Conservation (phyloP, 2,797 vertebrate species). For the Pachyuromys duprasi region DNA sequence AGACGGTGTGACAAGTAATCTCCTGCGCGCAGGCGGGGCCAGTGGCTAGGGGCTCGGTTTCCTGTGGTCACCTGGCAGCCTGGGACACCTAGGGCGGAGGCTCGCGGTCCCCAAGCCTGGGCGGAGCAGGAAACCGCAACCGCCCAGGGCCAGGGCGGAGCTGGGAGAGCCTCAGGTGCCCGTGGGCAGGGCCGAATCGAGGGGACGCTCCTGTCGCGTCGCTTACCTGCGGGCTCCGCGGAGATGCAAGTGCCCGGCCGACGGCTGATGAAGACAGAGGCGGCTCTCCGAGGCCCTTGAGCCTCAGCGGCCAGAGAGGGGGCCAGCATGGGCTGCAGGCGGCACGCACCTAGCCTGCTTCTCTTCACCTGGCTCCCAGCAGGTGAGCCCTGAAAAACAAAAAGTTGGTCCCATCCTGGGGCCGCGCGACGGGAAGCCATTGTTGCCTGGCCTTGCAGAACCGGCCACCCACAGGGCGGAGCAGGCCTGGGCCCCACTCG, state of each 20-base stretch:
- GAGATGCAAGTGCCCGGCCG: not conserved
- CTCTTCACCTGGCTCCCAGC: conserved; percentile 83
- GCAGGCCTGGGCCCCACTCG: not conserved
- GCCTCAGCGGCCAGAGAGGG: not conserved
- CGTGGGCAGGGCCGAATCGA: not conserved
- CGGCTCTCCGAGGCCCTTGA: not conserved
- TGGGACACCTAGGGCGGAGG: not conserved
- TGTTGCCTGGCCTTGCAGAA: conserved; percentile 32
- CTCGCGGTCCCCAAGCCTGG: not conserved
- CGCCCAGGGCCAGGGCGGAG: conserved; percentile 55
- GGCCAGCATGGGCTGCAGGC: conserved; percentile 61
- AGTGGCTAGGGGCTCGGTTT: not conserved
- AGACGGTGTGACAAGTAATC: not conserved
- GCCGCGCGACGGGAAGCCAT: conserved; percentile 39
- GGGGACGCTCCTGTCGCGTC: rapidly evolving
- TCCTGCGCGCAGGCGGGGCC: rapidly evolving
- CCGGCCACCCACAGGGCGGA: not conserved
- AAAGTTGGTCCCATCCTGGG: not conserved
- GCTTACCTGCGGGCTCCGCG: not conserved
- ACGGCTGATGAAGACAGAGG: not conserved
- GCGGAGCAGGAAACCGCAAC: conserved; percentile 69
- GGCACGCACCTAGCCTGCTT: conserved; percentile 68
- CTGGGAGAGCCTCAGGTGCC: conserved; percentile 17
- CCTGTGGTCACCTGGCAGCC: not conserved
- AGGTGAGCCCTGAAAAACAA: conserved; percentile 83